Conservation (phyloP, 2,888 invertebrate species). For the Eupithecia tripunctaria region DNA sequence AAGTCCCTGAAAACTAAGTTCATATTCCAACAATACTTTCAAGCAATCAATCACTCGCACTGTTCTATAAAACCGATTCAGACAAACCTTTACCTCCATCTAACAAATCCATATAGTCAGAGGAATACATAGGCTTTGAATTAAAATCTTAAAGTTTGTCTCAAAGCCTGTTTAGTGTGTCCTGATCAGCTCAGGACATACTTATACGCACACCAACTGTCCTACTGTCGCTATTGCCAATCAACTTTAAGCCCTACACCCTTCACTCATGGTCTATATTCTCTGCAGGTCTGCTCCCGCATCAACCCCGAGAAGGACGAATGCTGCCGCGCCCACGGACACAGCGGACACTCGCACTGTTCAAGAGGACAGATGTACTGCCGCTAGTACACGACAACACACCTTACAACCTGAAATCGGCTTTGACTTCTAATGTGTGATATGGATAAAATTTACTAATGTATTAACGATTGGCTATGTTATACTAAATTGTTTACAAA, state of each 20-base stretch:
- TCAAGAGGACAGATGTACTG: slow-evolving; percentile 26
- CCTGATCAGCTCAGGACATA: too few species aligned
- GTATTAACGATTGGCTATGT: neutral
- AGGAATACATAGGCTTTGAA: too few species aligned
- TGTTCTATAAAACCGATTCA: too few species aligned
- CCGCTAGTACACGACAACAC: neutral
- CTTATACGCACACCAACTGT: neutral
- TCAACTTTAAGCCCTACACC: neutral
- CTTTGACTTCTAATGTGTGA: neutral
- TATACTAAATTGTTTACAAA: neutral
- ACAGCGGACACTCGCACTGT: slow-evolving; percentile 17
- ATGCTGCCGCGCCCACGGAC: slow-evolving; percentile 28
- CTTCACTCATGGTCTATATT: neutral
- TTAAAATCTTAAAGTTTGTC: too few species aligned
- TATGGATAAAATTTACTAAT: neutral
- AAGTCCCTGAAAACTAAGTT: too few species aligned
- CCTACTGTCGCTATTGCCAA: neutral
- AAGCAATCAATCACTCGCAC: too few species aligned
- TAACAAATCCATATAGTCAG: too few species aligned
- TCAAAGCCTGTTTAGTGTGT: too few species aligned
- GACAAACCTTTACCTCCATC: too few species aligned
- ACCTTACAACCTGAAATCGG: neutral
- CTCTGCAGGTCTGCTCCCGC: slow-evolving; percentile 20
- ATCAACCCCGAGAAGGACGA: slow-evolving; percentile 24
- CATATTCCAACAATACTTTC: too few species aligned